Evolutionary conservation across 2,888 invertebrate genomes (phyloP).

Genomic region (Drosophila antonietae): DNA sequence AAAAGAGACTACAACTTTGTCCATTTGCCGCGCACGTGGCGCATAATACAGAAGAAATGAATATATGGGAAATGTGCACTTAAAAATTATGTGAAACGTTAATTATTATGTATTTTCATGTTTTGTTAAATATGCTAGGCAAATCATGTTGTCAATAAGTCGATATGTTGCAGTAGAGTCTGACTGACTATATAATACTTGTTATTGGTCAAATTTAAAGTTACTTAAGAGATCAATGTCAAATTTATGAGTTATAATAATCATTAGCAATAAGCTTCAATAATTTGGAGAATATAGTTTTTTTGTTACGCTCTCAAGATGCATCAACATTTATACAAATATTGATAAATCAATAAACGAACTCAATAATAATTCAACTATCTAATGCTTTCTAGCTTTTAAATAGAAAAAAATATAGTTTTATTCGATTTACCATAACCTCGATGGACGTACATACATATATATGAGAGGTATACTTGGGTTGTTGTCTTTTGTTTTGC

Average conservation of each 20-base stretch:
- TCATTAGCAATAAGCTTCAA: neutral
- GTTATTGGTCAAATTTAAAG: too few species aligned
- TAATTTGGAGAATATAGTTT: neutral
- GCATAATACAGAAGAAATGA: neutral
- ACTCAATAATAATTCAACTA: too few species aligned
- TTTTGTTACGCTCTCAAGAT: too few species aligned
- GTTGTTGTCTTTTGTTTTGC: too few species aligned
- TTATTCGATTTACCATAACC: too few species aligned
- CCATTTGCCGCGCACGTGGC: constrained; percentile 53
- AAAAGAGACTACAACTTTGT: constrained; percentile 20
- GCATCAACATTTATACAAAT: too few species aligned
- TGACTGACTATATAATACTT: neutral
- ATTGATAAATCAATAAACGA: too few species aligned
- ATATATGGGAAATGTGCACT: constrained; percentile 3
- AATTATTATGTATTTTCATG: constrained; percentile 76
- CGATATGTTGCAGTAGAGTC: neutral
- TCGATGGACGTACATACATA: too few species aligned
- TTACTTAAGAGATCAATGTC: neutral
- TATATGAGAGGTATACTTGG: too few species aligned
- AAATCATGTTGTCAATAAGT: constrained; percentile 46
- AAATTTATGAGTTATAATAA: neutral
- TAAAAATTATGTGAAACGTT: constrained; percentile 60
- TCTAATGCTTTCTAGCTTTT: too few species aligned
- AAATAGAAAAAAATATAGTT: too few species aligned
- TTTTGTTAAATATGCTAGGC: constrained; percentile 68